Percentiles rank a stretch among this genome's conserved stretches.
Conservation (phyloP, 2,797 vertebrate species). For the Thaleichthys pacificus region DNA sequence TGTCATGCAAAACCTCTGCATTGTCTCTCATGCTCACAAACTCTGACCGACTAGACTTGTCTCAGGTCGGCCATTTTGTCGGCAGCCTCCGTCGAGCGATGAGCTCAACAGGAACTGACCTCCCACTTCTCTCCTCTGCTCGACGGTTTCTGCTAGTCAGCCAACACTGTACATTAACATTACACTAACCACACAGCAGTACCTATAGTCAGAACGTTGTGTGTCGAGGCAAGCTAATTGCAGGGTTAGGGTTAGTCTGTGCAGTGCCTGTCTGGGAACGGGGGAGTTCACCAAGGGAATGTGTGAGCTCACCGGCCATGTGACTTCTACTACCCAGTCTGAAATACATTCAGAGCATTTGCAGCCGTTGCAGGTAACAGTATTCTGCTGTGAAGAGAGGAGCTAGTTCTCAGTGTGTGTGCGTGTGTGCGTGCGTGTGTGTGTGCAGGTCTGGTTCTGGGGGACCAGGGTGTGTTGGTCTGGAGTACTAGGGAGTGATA, state of each 20-base stretch:
- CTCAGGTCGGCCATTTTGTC: neutral
- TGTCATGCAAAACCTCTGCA: too few relatives aligned
- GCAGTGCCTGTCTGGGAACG: neutral
- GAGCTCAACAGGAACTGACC: neutral
- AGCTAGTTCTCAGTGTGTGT: too few relatives aligned
- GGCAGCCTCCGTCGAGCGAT: neutral
- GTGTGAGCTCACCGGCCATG: slow-evolving; percentile 6
- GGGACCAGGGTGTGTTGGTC: slow-evolving; percentile 38
- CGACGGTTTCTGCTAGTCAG: too few relatives aligned
- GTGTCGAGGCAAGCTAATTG: slow-evolving; percentile 3
- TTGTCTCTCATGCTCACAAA: slow-evolving; percentile 12
- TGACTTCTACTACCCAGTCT: neutral
- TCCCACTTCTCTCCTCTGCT: neutral
- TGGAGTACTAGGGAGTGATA: slow-evolving; percentile 20
- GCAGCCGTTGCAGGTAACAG: neutral
- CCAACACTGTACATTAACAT: neutral
- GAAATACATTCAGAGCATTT: neutral
- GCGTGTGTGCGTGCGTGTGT: neutral
- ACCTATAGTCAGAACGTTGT: neutral
- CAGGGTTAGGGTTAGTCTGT: neutral
- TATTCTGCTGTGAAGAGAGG: neutral
- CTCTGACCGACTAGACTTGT: neutral
- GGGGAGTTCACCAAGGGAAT: slow-evolving; percentile 1
- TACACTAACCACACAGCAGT: neutral
- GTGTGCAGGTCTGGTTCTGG: slow-evolving; percentile 40